Percentiles rank a stretch among this genome's conserved stretches.
Evolutionary conservation across 1,140 invertebrate genomes (phyloP).

Genomic region (Drosophila funebris): DNA sequence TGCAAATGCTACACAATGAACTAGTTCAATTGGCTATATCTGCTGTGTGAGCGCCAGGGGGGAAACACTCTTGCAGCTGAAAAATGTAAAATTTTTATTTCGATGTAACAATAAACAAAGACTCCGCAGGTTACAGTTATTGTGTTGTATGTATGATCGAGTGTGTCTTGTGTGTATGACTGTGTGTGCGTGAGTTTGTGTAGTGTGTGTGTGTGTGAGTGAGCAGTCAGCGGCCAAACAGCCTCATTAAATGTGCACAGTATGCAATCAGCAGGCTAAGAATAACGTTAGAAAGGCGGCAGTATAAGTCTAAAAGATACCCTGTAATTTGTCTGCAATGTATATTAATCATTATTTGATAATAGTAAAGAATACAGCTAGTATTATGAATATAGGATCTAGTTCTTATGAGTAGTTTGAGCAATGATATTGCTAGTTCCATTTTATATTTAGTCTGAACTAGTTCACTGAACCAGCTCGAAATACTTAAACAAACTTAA

Average conservation of each 20-base stretch:
- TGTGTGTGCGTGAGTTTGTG: not conserved
- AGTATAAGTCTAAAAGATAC: not conserved
- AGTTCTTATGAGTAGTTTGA: too few species aligned
- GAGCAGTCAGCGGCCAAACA: not conserved
- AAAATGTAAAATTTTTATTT: constrained; percentile 9
- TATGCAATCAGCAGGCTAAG: not conserved
- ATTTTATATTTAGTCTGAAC: too few species aligned
- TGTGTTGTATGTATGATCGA: constrained; percentile 2
- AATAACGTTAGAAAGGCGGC: not conserved
- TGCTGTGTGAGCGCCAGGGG: not conserved
- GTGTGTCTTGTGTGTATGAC: too few species aligned
- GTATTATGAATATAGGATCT: too few species aligned
- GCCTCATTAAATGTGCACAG: constrained; percentile 21
- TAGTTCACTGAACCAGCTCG: too few species aligned
- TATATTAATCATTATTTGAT: too few species aligned
- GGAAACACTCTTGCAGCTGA: not conserved
- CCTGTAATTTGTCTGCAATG: not conserved
- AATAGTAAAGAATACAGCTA: too few species aligned
- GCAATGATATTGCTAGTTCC: too few species aligned
- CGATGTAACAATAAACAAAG: constrained; percentile 20
- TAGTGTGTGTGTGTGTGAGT: not conserved
- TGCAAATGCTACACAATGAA: not conserved
- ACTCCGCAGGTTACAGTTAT: not conserved
- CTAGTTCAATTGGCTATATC: constrained; percentile 9
- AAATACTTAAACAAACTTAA: too few species aligned